Evolutionary conservation across 1,140 invertebrate genomes (phyloP), one percentile per base, ranked within the genome.

Genomic region (Chlorops oryzae): DNA sequence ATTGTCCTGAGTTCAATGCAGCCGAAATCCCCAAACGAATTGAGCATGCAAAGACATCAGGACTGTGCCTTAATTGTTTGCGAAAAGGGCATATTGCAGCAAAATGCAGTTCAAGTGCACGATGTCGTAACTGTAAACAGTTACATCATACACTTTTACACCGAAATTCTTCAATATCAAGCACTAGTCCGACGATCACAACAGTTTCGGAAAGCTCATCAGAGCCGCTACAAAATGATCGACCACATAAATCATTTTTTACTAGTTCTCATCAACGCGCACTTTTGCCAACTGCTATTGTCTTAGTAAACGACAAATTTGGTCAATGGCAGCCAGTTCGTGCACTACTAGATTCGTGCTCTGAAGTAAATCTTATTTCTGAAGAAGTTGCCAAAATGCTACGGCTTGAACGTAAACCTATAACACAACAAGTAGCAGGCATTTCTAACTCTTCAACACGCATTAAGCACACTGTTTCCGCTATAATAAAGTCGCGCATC

Each of bases 311-410:
- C 15, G 37, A 52, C 23, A 34, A 34, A 23, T 47, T 3, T 47
- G 50, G 44, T 13, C 6, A 7, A 5, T 52, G 28, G 35, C 43
- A 47, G 27, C 23, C 43, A 10, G 44, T 35, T 12, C 44, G 50
- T 32, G 50, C 41, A 17, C 37, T 52, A n/a, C 22, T 47, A 10
- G 50, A 52, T 46, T 52, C 43, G 7, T 38, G 23, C 34, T 52
- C 50, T 22, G 40, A 51, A 12, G 4, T 51, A 13, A 46, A 51
- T 27, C 46, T 51, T 23, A 45, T 51, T 18, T 39, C 44, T 15
- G 44, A 52, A 37, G 39, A 50, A 23, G 5, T 20, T 21, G 42
- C 50, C 13, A n/a, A n/a, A n/a, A n/a, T n/a, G n/a, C n/a, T n/a
- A n/a, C n/a, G n/a, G n/a, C n/a, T n/a, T n/a, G n/a, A 35, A 22